These are phyloP conservation scores for Anthophora plumipes DNA, from an alignment of 2,888 invertebrate genomes.

Conservation along the genomic window DNA sequence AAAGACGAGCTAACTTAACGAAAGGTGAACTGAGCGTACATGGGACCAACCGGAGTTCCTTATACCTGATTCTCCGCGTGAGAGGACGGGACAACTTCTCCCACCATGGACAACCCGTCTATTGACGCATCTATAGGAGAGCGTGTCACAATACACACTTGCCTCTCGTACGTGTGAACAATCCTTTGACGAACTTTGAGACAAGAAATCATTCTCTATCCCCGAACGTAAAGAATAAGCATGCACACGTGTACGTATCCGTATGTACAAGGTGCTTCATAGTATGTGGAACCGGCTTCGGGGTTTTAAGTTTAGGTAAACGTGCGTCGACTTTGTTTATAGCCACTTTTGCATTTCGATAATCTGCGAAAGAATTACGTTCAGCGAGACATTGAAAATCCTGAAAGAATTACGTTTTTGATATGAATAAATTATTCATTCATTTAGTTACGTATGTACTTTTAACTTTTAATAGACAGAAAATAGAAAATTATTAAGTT, in stretches of 20 bases:
- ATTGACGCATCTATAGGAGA: slow-evolving; percentile 26
- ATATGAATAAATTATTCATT: too few relatives aligned
- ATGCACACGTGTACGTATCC: neutral
- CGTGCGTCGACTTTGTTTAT: too few relatives aligned
- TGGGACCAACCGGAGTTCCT: slow-evolving; percentile 73
- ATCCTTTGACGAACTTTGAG: slow-evolving; percentile 38
- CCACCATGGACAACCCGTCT: slow-evolving; percentile 36
- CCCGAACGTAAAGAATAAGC: neutral
- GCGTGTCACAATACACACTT: neutral
- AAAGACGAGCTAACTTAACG: slow-evolving; percentile 62
- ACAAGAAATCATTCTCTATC: neutral
- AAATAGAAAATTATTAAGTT: too few relatives aligned
- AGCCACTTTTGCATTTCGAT: too few relatives aligned
- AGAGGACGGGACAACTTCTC: slow-evolving; percentile 49
- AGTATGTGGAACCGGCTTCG: too few relatives aligned
- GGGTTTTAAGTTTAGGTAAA: too few relatives aligned
- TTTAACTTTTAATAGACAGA: too few relatives aligned
- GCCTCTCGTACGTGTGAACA: neutral
- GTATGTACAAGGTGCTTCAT: too few relatives aligned
- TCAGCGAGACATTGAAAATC: too few relatives aligned
- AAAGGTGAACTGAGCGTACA: slow-evolving; percentile 76
- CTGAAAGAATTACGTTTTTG: too few relatives aligned
- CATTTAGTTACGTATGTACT: too few relatives aligned
- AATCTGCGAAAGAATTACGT: too few relatives aligned
- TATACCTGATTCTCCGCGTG: slow-evolving; percentile 72